Evolutionary conservation across 2,888 invertebrate genomes (phyloP).

Genomic region (Spodoptera picta): DNA sequence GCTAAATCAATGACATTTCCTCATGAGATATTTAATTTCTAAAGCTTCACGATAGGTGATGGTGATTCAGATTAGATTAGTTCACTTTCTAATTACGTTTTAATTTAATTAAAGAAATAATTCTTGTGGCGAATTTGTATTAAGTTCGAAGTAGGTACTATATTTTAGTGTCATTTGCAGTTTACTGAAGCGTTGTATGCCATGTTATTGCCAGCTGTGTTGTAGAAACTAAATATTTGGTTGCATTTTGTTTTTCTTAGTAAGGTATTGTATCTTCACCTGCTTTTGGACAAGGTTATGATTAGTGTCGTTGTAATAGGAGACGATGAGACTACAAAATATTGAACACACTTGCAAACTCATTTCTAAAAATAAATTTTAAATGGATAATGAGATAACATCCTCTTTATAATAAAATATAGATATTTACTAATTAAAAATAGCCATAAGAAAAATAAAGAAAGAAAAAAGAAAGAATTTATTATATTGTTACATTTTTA

Average conservation of each 20-base stretch:
- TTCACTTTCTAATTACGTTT: slow-evolving; percentile 27
- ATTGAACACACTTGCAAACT: too few relatives aligned
- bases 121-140: slow-evolving; percentile 10
- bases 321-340: too few relatives aligned
- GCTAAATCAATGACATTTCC: slow-evolving; percentile 38
- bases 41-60: slow-evolving; percentile 8
- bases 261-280: background rate
- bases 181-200: background rate
- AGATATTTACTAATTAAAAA: too few relatives aligned
- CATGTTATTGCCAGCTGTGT: slow-evolving; percentile 11
- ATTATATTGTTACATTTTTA: too few relatives aligned
- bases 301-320: too few relatives aligned
- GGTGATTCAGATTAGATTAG: slow-evolving; percentile 1
- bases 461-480: too few relatives aligned
- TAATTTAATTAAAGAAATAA: slow-evolving; percentile 16
- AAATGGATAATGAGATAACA: too few relatives aligned
- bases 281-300: background rate
- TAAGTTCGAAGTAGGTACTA: background rate
- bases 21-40: slow-evolving; percentile 16
- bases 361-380: too few relatives aligned
- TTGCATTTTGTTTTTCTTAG: slow-evolving; percentile 1
- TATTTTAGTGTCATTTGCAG: too few relatives aligned
- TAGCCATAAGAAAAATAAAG: too few relatives aligned
- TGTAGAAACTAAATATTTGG: background rate
- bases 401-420: too few relatives aligned